A percentile compares a stretch with the other conserved stretches of the same genome.
phyloP scores from a whole-genome alignment of 30 jellyfish, hydroid and myxozoan species.

The Mastigias papua region DNA sequence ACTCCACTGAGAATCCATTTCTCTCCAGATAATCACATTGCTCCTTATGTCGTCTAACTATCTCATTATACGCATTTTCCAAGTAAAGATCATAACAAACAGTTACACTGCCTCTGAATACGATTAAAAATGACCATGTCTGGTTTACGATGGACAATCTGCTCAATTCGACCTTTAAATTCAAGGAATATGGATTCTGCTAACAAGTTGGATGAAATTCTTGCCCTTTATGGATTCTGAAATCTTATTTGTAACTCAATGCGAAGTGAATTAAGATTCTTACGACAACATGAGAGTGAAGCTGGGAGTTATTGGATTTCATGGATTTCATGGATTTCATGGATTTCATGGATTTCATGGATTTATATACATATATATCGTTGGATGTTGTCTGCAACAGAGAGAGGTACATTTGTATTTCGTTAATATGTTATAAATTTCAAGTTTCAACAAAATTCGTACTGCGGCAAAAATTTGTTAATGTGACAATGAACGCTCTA shows the following conservation, averaged over 20 bases:
- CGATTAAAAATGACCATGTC: not conserved
- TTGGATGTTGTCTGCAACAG: too few species aligned
- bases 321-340: too few species aligned
- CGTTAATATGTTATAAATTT: too few species aligned
- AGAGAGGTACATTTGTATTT: too few species aligned
- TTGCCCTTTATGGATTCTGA: not conserved
- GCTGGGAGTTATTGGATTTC: too few species aligned
- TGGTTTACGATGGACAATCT: not conserved
- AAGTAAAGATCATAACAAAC: constrained; percentile 45
- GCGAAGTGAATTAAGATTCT: not conserved
- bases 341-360: too few species aligned
- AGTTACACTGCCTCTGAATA: not conserved
- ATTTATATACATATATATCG: too few species aligned
- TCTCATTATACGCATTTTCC: constrained; percentile 21
- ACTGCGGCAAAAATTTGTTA: too few species aligned
- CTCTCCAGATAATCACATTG: not conserved
- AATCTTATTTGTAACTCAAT: not conserved
- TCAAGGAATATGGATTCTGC: not conserved
- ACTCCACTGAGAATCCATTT: not conserved
- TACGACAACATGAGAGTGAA: too few species aligned
- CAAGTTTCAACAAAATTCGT: too few species aligned
- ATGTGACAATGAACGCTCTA: too few species aligned
- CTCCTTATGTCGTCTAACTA: constrained; percentile 15
- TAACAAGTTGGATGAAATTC: not conserved
- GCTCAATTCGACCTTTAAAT: not conserved